Conservation (phyloP, 2,113 vertebrate genomes). For the Pitta sordida region DNA sequence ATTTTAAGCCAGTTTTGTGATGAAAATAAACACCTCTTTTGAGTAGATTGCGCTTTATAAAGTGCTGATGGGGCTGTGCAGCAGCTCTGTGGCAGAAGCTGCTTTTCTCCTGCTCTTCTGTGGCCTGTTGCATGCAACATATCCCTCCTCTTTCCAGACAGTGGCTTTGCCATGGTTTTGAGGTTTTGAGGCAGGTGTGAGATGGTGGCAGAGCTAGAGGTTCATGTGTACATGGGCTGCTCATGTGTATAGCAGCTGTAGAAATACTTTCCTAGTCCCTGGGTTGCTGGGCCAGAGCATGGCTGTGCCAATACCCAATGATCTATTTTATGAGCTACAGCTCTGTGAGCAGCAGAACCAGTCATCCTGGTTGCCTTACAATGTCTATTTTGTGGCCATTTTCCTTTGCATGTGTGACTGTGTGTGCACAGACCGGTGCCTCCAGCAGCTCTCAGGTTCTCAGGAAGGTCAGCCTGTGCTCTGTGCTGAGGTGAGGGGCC, state of each 20-base stretch:
- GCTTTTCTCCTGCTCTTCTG: neutral
- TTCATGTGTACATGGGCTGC: neutral
- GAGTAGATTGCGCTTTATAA: neutral
- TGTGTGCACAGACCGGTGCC: neutral
- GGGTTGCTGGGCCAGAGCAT: fast-evolving
- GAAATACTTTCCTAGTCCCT: neutral
- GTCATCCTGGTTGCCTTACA: neutral
- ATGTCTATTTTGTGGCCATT: neutral
- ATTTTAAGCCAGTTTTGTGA: neutral
- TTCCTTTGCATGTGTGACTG: neutral
- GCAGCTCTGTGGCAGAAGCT: fast-evolving
- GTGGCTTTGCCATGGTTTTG: fast-evolving
- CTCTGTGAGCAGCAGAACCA: neutral
- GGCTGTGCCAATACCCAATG: fast-evolving
- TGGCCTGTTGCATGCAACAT: neutral
- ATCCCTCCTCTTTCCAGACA: neutral
- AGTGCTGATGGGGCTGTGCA: fast-evolving
- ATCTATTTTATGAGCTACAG: neutral
- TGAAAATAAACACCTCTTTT: neutral
- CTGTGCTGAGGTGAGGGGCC: neutral
- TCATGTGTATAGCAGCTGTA: neutral
- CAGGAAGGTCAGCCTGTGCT: neutral
- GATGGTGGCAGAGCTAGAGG: neutral
- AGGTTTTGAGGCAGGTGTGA: neutral
- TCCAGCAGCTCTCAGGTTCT: neutral